Base-by-base conservation (phyloP, 2,113 vertebrate species). In the Polyodon spathula region DNA sequence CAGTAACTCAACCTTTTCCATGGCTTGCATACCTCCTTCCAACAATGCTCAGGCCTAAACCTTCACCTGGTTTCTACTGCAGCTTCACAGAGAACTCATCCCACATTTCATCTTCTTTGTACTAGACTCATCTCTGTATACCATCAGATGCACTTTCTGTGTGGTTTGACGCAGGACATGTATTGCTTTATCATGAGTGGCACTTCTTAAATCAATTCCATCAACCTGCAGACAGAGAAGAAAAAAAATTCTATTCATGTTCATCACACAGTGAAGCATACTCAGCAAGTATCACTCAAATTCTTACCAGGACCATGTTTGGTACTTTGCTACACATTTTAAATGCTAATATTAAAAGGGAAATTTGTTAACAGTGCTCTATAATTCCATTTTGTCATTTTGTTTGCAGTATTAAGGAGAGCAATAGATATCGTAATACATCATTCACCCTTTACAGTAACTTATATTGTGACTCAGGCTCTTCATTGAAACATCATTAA, bases 111-210 rank as follows among this genome's bases (percentile, higher is more conserved):
- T 98, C 93, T 66, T 97, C 96, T 56, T 92, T 97, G 85, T 94
- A 97, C 6, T 96, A 94, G 15, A 91, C 66, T 99, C 94, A 27
- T 99, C 95, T 63, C 96, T 85, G 72, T 92, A 99, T 54, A 99
- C 92, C 0, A 71, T 76, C 41, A 99, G 81, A 6, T 83, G 83
- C 50, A 97, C 95, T 67, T 84, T 83, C 14, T 95, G 94, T 0
- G 95, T 94, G 0, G 94, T 99, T 69, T 97, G 94, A 43, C 96
- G 84, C 60, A 99, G 85, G 8, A 97, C 96, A 27, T 93, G 93
- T 73, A 99, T 98, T 4, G 95, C 95, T 74, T 98, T 93, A 63
- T 99, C 96, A 1, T 99, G 95, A 1, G 85, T 95, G 46, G 94
- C 94, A 56, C 81, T 89, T 15, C 93, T 88, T 68, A 99, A 78